Conservation (phyloP, 1,140 invertebrate genomes). For the Ericerus pela region DNA sequence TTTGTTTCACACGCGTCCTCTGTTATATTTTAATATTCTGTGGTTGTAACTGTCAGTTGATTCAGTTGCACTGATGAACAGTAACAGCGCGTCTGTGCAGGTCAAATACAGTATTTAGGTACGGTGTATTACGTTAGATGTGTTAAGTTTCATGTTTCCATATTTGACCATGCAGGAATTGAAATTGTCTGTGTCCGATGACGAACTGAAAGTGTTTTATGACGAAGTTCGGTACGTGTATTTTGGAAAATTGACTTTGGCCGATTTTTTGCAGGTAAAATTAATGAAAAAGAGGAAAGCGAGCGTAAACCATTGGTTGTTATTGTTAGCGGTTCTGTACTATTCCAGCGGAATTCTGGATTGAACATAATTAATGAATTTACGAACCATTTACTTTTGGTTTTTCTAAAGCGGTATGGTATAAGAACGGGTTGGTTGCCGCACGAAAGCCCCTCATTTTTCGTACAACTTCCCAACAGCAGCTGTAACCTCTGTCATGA, state of each 20-base stretch:
- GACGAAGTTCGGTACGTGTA: slow-evolving; percentile 49
- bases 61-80: no score
- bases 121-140: no score
- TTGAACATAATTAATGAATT: not conserved
- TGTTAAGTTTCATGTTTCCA: no score
- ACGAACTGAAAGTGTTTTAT: slow-evolving; percentile 46
- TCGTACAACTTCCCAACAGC: no score
- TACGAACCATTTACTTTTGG: no score
- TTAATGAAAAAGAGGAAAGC: slow-evolving; percentile 9
- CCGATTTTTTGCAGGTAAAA: slow-evolving; percentile 58
- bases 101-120: no score
- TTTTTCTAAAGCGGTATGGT: not conserved
- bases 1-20: no score
- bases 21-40: no score
- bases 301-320: not conserved
- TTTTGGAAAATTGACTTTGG: slow-evolving; percentile 52
- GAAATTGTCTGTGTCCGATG: slow-evolving; percentile 43
- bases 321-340: not conserved
- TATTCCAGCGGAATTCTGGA: not conserved
- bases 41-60: no score
- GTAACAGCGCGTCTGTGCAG: no score
- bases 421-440: not conserved
- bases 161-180: slow-evolving; percentile 41
- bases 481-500: no score
- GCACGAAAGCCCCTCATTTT: not conserved